phyloP scores from a whole-genome alignment of 2,113 vertebrate genomes.

The Cygnus atratus region DNA sequence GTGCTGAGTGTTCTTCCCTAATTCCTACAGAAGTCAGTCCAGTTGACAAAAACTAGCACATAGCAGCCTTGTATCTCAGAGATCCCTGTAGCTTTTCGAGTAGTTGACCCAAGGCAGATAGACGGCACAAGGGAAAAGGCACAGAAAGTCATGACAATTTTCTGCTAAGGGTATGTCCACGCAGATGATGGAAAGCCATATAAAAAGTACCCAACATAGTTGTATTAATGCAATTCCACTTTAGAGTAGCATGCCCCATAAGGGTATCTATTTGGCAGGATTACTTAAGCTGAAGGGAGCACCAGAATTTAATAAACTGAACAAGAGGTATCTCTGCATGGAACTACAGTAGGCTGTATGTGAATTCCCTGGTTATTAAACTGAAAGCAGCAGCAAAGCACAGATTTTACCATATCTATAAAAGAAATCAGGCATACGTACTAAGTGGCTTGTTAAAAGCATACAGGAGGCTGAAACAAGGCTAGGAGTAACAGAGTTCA shows the following conservation, averaged over 20 bases:
- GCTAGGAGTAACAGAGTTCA: constrained; percentile 61
- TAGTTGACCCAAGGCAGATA: not conserved
- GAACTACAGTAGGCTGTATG: constrained; percentile 26
- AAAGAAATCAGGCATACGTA: constrained; percentile 61
- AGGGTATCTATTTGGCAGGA: constrained; percentile 39
- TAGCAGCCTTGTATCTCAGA: not conserved
- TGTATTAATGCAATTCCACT: not conserved
- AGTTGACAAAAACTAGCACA: not conserved
- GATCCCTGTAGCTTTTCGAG: not conserved
- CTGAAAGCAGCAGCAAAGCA: constrained; percentile 60
- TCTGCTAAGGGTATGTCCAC: not conserved
- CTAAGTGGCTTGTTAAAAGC: constrained; percentile 68
- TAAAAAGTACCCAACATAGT: not conserved
- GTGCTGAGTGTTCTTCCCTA: not conserved
- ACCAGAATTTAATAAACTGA: constrained; percentile 62
- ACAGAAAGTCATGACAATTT: not conserved
- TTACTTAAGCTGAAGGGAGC: constrained; percentile 57
- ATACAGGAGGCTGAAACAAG: constrained; percentile 56
- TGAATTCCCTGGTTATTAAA: constrained; percentile 38
- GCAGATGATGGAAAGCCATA: not conserved
- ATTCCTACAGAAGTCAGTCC: not conserved
- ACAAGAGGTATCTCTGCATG: constrained; percentile 58
- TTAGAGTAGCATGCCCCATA: not conserved
- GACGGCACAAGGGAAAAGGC: not conserved
- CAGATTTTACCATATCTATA: constrained; percentile 42